Evolutionary conservation across 2,888 invertebrate species (phyloP), one percentile per base, ranked within the genome.

Genomic region (Pherbina coryleti): DNA sequence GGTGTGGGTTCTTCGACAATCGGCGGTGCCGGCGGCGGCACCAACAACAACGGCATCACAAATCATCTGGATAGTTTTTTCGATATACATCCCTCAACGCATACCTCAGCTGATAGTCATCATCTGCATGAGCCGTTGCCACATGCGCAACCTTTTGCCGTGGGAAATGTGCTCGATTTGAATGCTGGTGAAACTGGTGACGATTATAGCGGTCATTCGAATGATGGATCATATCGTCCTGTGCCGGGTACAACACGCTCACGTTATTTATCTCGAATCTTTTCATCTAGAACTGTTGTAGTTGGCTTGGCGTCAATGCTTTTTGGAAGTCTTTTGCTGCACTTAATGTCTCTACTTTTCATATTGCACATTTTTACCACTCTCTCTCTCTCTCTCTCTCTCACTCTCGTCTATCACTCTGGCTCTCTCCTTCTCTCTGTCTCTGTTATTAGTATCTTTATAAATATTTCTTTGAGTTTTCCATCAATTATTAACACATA

Each of bases 41-140:
- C 79, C 44, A 79, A 84, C 70, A 80, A 84, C 73, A 82, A 80
- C 28, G 88, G 89, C 44, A 86, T 89, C 11, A 89, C 89, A 25
- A 89, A 89, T 84, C 89, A 90, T 79, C 82, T 90, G 83, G 89
- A 90, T 60, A 88, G 83, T 80, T 88, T 88, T 82, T 88, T 89
- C 79, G 89, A 88, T 82, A 88, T 86, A 8, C 78, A 78, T 66
- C 82, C 82, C n/a, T 81, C 83, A 9, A 55, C 79, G 5, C 81
- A 82, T 28, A 69, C 77, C 31, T 66, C 78, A 1, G 78, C 70
- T 4, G 76, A 9, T 76, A 80, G 2, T 66, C 72, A 19, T 31
- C 81, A 53, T 5, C 69, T 69, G 49, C 53, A 75, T 11, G 79
- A 79, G 69, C 82, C 55, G 17, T 80, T 83, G 64, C 84, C 84